Conservation (phyloP, 2,113 vertebrate species). For the Mugil cephalus region DNA sequence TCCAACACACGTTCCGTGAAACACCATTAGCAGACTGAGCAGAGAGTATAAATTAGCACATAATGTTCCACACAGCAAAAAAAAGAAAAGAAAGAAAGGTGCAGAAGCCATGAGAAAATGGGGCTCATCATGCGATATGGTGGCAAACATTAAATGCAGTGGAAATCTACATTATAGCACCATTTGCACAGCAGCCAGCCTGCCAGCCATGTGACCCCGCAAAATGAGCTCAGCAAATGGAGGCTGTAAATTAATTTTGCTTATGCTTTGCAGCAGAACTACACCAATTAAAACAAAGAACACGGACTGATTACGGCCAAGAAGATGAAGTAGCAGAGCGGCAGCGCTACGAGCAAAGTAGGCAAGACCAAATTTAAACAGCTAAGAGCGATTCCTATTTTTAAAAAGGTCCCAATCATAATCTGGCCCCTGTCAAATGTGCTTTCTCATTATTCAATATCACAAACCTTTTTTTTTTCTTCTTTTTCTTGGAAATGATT, state of each 20-base stretch:
- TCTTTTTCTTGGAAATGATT: conserved; percentile 42
- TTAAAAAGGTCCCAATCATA: conserved; percentile 47
- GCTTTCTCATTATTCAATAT: conserved; percentile 67
- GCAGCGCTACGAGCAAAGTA: conserved; percentile 31
- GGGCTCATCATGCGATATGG: conserved; percentile 1
- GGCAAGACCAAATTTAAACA: conserved; percentile 54
- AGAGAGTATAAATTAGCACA: conserved; percentile 53
- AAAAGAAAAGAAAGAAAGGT: conserved; percentile 20
- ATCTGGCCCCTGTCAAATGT: conserved; percentile 56
- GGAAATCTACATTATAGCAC: conserved; percentile 25
- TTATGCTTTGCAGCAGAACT: conserved; percentile 55
- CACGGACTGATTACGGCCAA: conserved; percentile 37
- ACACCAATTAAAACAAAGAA: conserved; percentile 56
- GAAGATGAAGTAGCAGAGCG: conserved; percentile 13
- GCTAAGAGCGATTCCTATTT: conserved; percentile 55
- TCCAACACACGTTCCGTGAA: conserved; percentile 5
- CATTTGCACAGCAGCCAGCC: conserved; percentile 31
- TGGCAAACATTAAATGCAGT: conserved; percentile 37
- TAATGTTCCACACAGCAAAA: conserved; percentile 34
- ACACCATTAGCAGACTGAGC: conserved; percentile 13
- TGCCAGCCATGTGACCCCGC: conserved; percentile 63
- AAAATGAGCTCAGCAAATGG: conserved; percentile 59
- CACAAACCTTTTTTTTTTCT: conserved; percentile 40
- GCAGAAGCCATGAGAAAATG: conserved; percentile 12
- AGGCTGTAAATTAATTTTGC: conserved; percentile 62